phyloP scores from a whole-genome alignment of 1,140 invertebrate species.

The Nymphalis io region DNA sequence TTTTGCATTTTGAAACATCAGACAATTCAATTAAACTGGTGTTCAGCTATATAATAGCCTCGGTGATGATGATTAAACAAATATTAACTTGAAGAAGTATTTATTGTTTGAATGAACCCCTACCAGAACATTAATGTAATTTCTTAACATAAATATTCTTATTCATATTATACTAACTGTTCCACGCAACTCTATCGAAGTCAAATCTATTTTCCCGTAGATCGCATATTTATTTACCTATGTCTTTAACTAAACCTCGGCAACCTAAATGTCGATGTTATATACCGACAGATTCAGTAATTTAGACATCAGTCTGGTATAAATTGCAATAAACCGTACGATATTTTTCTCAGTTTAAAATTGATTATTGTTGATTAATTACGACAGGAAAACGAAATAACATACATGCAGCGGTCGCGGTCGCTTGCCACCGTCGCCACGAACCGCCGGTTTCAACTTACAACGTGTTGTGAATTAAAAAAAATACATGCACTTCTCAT shows the following conservation, averaged over 20 bases:
- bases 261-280: too few species aligned
- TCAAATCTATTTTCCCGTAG: too few species aligned
- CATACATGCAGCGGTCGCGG: constrained; percentile 46
- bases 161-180: too few species aligned
- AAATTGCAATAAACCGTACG: background rate
- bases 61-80: background rate
- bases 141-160: too few species aligned
- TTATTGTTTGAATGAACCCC: too few species aligned
- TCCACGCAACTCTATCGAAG: too few species aligned
- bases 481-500: constrained; percentile 39
- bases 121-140: too few species aligned
- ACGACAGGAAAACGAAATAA: constrained; percentile 29
- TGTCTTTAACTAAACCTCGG: too few species aligned
- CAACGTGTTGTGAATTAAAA: constrained; percentile 61
- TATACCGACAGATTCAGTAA: too few species aligned
- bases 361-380: constrained; percentile 19
- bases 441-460: constrained; percentile 46
- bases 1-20: constrained; percentile 31
- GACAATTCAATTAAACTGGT: constrained; percentile 26
- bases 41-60: background rate
- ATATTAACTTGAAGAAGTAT: background rate
- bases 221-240: too few species aligned
- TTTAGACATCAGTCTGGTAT: too few species aligned
- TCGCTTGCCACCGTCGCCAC: constrained; percentile 49
- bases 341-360: constrained; percentile 10